Base-by-base conservation (phyloP, 2,888 invertebrate species). In the Buathra laborator region DNA sequence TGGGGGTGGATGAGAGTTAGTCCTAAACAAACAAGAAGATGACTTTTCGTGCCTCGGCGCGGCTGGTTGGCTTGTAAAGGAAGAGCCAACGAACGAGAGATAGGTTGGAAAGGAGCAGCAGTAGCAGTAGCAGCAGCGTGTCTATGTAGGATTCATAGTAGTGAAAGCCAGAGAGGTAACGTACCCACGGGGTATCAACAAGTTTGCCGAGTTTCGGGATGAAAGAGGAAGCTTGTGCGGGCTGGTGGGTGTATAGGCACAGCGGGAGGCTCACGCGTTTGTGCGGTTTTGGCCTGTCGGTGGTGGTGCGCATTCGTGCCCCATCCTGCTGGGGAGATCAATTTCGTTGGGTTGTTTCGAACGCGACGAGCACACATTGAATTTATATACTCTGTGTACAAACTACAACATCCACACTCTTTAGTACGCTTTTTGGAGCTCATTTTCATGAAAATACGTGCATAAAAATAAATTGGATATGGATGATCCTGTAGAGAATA, bases 131-230 rank as follows among this genome's bases (percentile, higher is more conserved):
- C 9, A 48, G 37, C 6, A 10, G 29, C 14, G 46, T 14, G 68
- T 48, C 46, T 72, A 62, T 68, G 78, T 68, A 71, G 46, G 56
- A 72, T 53, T 37, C 9, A 72, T 10, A 24, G 70, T 16, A 76
- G 80, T 59, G 53, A 72, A 74, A 78, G 83, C 64, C 67, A 62
- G 84, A 44, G 53, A 74, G 77, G 77, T 68, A 81, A 83, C 67
- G 85, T 80, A 83, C 83, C 85, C 72, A 83, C 72, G 64, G 76
- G 83, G 83, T 85, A 85, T 85, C 85, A 85, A 85, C 85, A 85
- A 85, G 85, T 85, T 85, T 85, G 76, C 82, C 64, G n/a, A 51
- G 71, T 66, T 67, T 82, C 46, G 53, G 79, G 71, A 37, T 66
- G 75, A 71, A 77, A 48, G 85, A 67, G 71, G 48, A 46, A 16